phyloP scores from a whole-genome alignment of 2,797 vertebrate genomes.

The Smutsia temminckii region DNA sequence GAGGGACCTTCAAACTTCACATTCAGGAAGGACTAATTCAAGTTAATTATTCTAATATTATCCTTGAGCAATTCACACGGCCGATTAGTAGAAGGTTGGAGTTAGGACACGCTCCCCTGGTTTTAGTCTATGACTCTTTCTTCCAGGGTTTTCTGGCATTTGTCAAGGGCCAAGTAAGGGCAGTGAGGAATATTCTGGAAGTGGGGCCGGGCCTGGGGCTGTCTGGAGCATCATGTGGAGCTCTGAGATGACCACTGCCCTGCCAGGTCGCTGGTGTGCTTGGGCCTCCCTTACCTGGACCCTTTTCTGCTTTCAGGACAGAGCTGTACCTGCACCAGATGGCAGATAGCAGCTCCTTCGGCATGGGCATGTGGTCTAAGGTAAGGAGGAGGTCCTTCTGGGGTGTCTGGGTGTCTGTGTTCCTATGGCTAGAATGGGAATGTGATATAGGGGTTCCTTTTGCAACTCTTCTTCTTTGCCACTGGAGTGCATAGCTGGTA shows the following conservation, averaged over 20 bases:
- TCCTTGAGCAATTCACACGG: neutral
- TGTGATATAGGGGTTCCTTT: neutral
- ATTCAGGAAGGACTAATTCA: accelerated
- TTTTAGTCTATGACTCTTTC: neutral
- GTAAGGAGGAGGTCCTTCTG: conserved; percentile 78
- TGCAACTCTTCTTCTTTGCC: neutral
- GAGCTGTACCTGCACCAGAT: conserved; percentile 92
- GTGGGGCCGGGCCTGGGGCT: neutral
- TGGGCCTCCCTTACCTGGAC: neutral
- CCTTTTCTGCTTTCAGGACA: conserved; percentile 84
- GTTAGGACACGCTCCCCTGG: neutral
- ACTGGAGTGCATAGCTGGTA: neutral
- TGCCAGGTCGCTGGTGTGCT: accelerated
- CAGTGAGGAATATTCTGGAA: neutral
- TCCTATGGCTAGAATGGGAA: neutral
- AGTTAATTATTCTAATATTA: accelerated
- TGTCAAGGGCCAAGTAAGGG: accelerated
- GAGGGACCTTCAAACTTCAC: neutral
- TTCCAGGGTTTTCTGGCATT: neutral
- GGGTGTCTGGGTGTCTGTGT: neutral
- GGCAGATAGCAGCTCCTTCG: conserved; percentile 89
- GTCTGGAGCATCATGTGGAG: accelerated
- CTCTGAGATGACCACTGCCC: accelerated
- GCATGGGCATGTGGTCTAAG: conserved; percentile 90
- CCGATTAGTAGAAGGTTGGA: neutral